Evolutionary conservation across 2,113 vertebrate genomes (phyloP).

Genomic region (Geococcyx californianus): DNA sequence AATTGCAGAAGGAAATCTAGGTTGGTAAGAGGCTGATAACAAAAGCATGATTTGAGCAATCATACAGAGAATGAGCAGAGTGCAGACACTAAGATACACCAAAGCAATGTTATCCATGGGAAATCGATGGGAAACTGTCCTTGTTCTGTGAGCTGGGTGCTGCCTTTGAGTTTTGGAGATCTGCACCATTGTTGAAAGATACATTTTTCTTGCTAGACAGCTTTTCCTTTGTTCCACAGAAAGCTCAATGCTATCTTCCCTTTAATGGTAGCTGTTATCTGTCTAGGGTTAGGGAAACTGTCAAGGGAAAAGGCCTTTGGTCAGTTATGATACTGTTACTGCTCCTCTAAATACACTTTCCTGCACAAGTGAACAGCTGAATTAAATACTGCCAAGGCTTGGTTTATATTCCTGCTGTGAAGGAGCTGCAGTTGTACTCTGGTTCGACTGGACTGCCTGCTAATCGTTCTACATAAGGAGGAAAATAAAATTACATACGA

Average conservation of each 20-base stretch:
- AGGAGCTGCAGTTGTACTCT: background rate
- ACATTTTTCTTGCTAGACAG: background rate
- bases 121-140: background rate
- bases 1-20: background rate
- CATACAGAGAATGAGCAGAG: background rate
- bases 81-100: background rate
- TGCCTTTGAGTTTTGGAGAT: background rate
- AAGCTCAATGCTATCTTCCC: no score
- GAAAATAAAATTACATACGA: background rate
- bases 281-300: background rate
- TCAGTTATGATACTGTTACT: background rate
- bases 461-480: background rate
- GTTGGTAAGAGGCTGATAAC: background rate
- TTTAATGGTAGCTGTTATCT: background rate
- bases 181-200: fast-evolving
- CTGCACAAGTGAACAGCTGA: background rate
- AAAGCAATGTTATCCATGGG: background rate
- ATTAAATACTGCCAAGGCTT: fast-evolving
- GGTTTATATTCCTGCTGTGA: background rate
- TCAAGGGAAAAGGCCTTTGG: background rate
- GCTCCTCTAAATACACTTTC: background rate
- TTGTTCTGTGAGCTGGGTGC: background rate
- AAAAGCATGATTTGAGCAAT: background rate
- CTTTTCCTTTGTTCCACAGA: background rate
- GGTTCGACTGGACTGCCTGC: background rate